These are phyloP conservation scores for Pao palembangensis DNA, from an alignment of 2,113 vertebrate genomes.

Conservation along the genomic window DNA sequence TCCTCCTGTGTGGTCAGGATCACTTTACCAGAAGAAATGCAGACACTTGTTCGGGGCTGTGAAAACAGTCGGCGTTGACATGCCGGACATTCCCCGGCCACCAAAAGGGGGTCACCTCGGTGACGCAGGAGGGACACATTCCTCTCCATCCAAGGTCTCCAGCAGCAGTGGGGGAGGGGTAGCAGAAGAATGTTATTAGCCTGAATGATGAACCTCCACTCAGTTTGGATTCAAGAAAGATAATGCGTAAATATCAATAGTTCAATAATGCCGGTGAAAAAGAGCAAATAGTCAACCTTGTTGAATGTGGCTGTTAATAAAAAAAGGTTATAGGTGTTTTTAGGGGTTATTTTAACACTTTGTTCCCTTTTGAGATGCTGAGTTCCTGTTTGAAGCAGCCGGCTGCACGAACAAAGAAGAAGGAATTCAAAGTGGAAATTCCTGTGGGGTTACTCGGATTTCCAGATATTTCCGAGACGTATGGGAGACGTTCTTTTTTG, in stretches of 20 bases:
- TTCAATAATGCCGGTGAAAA: too few relatives aligned
- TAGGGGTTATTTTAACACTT: conserved; percentile 15
- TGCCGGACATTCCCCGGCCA: conserved; percentile 31
- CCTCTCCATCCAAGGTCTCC: conserved; percentile 10
- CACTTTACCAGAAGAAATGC: conserved; percentile 41
- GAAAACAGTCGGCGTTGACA: conserved; percentile 40
- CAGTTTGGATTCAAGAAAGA: too few relatives aligned
- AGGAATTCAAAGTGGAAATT: conserved; percentile 44
- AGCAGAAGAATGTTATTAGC: not conserved
- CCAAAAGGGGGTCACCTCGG: conserved; percentile 26
- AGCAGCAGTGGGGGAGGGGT: not conserved
- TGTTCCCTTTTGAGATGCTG: conserved; percentile 34
- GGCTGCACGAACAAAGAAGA: conserved; percentile 17
- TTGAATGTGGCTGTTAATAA: conserved; percentile 11
- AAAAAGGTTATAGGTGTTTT: conserved; percentile 9
- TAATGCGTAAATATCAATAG: too few relatives aligned
- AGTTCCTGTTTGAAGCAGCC: conserved; percentile 31
- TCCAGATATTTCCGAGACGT: not conserved
- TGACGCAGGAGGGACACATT: conserved; percentile 40
- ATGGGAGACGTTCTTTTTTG: conserved; percentile 9
- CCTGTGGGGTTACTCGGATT: not conserved
- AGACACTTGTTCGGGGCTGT: conserved; percentile 28
- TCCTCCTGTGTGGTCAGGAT: conserved; percentile 60
- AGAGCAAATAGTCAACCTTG: not conserved
- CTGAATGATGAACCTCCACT: too few relatives aligned